Conservation (phyloP, 2,888 invertebrate genomes). For the Polylopha cassiicola region DNA sequence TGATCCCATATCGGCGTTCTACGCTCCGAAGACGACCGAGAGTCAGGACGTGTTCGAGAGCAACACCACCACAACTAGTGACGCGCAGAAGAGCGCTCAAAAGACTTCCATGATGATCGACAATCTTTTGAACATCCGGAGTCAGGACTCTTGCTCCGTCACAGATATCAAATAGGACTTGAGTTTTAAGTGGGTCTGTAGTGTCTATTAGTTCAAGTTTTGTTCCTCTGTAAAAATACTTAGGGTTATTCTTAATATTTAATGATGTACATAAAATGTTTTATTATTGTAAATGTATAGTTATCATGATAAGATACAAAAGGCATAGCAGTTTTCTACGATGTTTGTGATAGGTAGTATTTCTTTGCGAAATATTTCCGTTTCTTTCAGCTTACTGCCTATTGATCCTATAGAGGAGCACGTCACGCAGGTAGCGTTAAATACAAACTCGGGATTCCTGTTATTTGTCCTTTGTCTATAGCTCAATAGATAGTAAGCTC, state of each 20-base stretch:
- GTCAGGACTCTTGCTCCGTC: conserved; percentile 54
- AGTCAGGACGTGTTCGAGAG: conserved; percentile 40
- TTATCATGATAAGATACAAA: conserved; percentile 46
- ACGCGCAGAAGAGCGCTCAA: conserved; percentile 57
- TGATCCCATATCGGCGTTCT: conserved; percentile 69
- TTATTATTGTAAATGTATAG: conserved; percentile 70
- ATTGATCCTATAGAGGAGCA: too few species aligned
- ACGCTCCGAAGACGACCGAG: conserved; percentile 58
- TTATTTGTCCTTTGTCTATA: too few species aligned
- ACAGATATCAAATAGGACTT: conserved; percentile 53
- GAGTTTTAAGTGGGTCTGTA: conserved; percentile 52
- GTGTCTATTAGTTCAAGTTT: conserved; percentile 69
- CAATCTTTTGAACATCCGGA: conserved; percentile 57
- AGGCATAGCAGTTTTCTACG: conserved; percentile 59
- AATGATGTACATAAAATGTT: conserved; percentile 73
- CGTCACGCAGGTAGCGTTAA: too few species aligned
- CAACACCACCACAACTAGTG: conserved; percentile 39
- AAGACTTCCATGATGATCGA: conserved; percentile 68
- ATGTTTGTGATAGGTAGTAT: conserved; percentile 32
- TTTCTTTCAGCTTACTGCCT: conserved; percentile 22
- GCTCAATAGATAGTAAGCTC: conserved; percentile 9
- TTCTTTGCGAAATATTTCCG: conserved; percentile 29
- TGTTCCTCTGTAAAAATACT: conserved; percentile 73
- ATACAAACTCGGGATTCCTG: too few species aligned
- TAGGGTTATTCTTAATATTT: conserved; percentile 63